Conservation (phyloP, 2,888 invertebrate species). For the Megastigmus dorsalis region DNA sequence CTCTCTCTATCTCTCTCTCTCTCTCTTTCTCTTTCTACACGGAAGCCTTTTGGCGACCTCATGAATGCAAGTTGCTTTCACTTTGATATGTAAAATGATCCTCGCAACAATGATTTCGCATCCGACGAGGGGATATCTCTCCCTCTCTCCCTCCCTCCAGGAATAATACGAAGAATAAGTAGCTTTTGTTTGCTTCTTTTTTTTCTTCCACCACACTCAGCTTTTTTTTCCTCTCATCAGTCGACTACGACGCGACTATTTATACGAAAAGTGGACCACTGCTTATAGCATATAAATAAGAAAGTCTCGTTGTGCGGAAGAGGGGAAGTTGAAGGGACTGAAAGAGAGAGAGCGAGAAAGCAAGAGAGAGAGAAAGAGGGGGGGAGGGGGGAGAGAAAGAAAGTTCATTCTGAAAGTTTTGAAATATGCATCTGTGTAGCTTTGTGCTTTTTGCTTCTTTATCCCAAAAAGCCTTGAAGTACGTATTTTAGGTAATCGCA, state of each 20-base stretch:
- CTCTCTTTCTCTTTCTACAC: not conserved
- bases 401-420: conserved; percentile 35
- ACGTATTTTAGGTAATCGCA: conserved; percentile 4
- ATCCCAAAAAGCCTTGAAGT: conserved; percentile 1
- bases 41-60: conserved; percentile 21
- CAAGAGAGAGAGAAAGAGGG: not conserved
- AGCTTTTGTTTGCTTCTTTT: not conserved
- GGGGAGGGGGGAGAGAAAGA: not conserved
- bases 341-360: not conserved
- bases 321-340: not conserved
- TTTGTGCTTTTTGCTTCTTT: conserved; percentile 14
- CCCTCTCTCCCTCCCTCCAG: too few species aligned
- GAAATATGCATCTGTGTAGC: conserved; percentile 38
- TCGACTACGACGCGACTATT: conserved; percentile 3
- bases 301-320: not conserved
- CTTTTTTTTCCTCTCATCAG: too few species aligned
- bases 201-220: not conserved
- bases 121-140: too few species aligned
- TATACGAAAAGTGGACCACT: conserved; percentile 36
- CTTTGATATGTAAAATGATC: conserved; percentile 41
- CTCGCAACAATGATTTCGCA: conserved; percentile 30
- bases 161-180: not conserved
- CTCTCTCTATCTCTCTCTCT: not conserved
- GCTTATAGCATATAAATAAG: not conserved
- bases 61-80: conserved; percentile 36